These are phyloP conservation scores for Rhincodon typus DNA, from an alignment of 2,797 vertebrate genomes.

Conservation along the genomic window DNA sequence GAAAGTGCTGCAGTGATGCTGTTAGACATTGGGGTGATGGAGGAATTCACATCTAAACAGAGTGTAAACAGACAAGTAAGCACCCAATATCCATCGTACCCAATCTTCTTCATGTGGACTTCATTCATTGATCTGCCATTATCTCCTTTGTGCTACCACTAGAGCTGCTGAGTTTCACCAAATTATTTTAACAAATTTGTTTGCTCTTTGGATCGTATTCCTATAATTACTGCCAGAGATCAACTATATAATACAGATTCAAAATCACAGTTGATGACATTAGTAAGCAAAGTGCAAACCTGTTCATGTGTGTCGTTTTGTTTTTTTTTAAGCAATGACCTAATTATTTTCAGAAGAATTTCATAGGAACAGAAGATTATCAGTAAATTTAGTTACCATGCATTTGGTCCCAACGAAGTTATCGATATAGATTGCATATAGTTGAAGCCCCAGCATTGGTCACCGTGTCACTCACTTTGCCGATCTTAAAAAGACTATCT, in stretches of 20 bases:
- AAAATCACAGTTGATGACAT: neutral
- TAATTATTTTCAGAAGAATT: no score
- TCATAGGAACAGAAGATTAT: no score
- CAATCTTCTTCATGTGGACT: neutral
- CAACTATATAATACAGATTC: neutral
- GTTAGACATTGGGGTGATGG: neutral
- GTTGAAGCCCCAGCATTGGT: no score
- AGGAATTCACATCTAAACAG: neutral
- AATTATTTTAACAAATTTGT: neutral
- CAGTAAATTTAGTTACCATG: no score
- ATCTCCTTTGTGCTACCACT: neutral
- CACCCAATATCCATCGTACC: neutral
- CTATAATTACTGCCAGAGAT: neutral
- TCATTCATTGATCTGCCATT: neutral
- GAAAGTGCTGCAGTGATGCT: neutral
- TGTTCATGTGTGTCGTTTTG: neutral
- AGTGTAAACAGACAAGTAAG: neutral
- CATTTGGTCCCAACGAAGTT: no score
- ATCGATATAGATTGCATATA: no score
- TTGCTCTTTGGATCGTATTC: neutral
- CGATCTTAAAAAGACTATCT: no score
- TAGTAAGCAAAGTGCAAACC: neutral
- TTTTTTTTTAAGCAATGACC: neutral
- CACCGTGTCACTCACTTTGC: no score
- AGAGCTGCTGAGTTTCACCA: neutral